Evolutionary conservation across 2,113 vertebrate species (phyloP).

Genomic region (Plecotus auritus): DNA sequence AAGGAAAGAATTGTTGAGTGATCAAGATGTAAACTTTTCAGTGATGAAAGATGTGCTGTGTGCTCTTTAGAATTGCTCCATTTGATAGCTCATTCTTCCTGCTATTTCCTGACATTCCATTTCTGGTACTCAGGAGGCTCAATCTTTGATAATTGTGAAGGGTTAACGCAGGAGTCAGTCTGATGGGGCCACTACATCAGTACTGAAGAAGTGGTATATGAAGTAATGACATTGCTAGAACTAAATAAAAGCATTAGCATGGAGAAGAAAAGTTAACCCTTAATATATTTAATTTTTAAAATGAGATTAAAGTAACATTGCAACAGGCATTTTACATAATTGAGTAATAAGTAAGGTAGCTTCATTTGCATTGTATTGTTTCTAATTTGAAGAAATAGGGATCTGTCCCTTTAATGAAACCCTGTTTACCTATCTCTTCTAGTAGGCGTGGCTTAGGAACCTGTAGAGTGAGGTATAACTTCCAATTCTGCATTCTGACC

Average conservation of each 20-base stretch:
- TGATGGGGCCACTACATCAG: neutral
- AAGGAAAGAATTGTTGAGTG: slow-evolving; percentile 18
- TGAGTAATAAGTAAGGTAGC: neutral
- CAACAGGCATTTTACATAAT: neutral
- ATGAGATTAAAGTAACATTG: neutral
- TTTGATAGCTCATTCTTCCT: slow-evolving; percentile 9
- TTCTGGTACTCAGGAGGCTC: neutral
- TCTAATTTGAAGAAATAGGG: slow-evolving; percentile 35
- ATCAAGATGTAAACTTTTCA: neutral
- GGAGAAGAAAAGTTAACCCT: slow-evolving; percentile 4
- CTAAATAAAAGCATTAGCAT: neutral
- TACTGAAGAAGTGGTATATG: neutral
- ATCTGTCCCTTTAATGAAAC: slow-evolving; percentile 64
- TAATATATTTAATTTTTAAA: neutral
- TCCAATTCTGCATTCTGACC: slow-evolving; percentile 55
- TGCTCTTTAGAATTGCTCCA: neutral
- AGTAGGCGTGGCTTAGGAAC: slow-evolving; percentile 73
- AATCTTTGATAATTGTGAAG: neutral
- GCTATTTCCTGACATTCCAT: slow-evolving; percentile 3
- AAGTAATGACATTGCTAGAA: neutral
- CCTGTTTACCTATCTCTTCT: slow-evolving; percentile 67
- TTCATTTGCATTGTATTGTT: slow-evolving; percentile 4
- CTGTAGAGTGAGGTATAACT: slow-evolving; percentile 65
- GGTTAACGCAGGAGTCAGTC: slow-evolving; percentile 28
- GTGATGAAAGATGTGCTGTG: neutral